phyloP scores from a whole-genome alignment of 2,797 vertebrate species.

The Sebastes taczanowskii region DNA sequence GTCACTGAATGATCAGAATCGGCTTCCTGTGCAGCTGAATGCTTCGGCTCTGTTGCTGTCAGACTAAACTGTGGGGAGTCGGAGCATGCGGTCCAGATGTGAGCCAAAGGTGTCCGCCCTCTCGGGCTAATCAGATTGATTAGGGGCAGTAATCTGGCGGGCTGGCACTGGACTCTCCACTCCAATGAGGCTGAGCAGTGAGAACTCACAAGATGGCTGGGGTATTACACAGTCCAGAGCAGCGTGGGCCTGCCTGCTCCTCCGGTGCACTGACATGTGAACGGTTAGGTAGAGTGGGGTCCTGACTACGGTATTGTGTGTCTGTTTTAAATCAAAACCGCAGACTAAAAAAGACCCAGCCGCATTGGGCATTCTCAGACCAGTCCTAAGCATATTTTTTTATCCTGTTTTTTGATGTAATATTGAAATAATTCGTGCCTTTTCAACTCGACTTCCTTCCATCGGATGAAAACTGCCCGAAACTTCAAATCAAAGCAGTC shows the following conservation, averaged over 20 bases:
- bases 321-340: conserved; percentile 82
- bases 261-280: conserved; percentile 65
- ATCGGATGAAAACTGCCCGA: conserved; percentile 80
- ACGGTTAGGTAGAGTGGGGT: conserved; percentile 50
- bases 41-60: conserved; percentile 66
- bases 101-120: conserved; percentile 77
- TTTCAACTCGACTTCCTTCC: conserved; percentile 84
- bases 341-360: conserved; percentile 50
- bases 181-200: conserved; percentile 65
- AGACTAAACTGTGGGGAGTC: conserved; percentile 73
- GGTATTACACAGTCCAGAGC: conserved; percentile 79
- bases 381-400: conserved; percentile 56
- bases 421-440: conserved; percentile 70
- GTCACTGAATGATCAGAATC: conserved; percentile 55
- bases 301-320: conserved; percentile 61
- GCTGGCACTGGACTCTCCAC: conserved; percentile 66
- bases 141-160: conserved; percentile 78
- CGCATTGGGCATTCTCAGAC: conserved; percentile 60
- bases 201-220: conserved; percentile 76
- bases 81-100: conserved; percentile 74
- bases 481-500: conserved; percentile 74
- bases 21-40: conserved; percentile 55
- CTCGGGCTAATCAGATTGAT: conserved; percentile 82
- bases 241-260: conserved; percentile 48
- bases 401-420: conserved; percentile 72